Evolutionary conservation across 1,140 invertebrate genomes (phyloP), one percentile per base, ranked within the genome.

Genomic region (Aleiodes sp.): DNA sequence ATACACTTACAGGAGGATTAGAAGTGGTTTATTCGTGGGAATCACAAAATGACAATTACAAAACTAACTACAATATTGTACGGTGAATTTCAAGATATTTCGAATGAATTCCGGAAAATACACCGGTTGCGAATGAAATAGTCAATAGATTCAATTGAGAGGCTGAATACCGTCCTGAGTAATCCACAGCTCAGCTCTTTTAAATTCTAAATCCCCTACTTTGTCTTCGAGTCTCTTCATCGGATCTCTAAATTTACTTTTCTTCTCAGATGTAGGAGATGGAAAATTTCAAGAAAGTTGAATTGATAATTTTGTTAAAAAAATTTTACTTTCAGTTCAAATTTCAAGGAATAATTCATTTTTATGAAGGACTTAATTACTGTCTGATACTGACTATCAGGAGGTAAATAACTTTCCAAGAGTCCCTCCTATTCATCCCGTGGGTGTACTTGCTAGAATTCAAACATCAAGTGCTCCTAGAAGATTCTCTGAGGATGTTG

Each of bases 161-260:
- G 46, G 43, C 68, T 69, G 61, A 57, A 41, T 24, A 60, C 21
- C 29, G 39, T 7, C 56, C 70, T 24, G 75, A 76, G 74, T 79
- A 78, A 79, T 78, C 76, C 73, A 29, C 52, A 66, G 72, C 70
- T 73, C 66, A 66, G 69, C 61, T 69, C 70, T 73, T 76, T 76
- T 65, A 33, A 68, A 46, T 68, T 16, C 46, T 24, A 70, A 71
- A 69, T 69, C 70, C 63, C 70, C 28, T 66, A 37, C 19, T 41
- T 41, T 41, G 63, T 52, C 46, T 21, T 52, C 46, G 46, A 52
- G 46, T 21, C 21, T 52, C 46, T 52, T 52, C 46, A 52, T 52
- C 46, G 46, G 39, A 43, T 43, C 39, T n/a, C n/a, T n/a, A n/a
- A n/a, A n/a, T n/a, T n/a, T n/a, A n/a, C n/a, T n/a, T n/a, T n/a